phyloP scores from a whole-genome alignment of 2,797 vertebrate genomes.

The Morelia viridis region DNA sequence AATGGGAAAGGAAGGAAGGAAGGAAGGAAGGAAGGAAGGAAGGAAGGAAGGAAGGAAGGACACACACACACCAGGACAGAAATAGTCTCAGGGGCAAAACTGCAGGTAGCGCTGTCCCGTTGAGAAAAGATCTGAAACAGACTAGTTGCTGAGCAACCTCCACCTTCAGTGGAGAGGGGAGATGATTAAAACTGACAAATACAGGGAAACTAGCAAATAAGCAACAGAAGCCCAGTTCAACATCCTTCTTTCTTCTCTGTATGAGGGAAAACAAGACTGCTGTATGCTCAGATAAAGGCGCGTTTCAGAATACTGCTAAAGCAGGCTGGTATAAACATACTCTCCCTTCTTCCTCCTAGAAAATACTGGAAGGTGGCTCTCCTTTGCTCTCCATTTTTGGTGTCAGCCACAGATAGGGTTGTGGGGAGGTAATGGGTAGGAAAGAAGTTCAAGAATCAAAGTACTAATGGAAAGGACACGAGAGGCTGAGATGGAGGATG shows the following conservation, averaged over 20 bases:
- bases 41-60: neutral
- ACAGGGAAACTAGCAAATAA: neutral
- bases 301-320: neutral
- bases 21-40: too few relatives aligned
- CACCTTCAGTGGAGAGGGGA: neutral
- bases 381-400: neutral
- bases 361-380: neutral
- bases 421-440: neutral
- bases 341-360: neutral
- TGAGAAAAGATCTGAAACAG: neutral
- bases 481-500: neutral
- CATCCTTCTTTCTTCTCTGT: neutral
- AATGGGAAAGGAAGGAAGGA: neutral
- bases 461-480: neutral
- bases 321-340: neutral
- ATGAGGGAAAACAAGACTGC: neutral
- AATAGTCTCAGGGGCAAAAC: neutral
- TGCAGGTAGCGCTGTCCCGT: neutral
- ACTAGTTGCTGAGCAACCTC: neutral
- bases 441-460: neutral
- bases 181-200: neutral
- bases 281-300: neutral
- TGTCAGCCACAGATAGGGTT: neutral
- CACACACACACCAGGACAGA: neutral
- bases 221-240: neutral